Evolutionary conservation across 2,113 vertebrate genomes (phyloP), one percentile per base, ranked within the genome.

Genomic region (Tupaia tana): DNA sequence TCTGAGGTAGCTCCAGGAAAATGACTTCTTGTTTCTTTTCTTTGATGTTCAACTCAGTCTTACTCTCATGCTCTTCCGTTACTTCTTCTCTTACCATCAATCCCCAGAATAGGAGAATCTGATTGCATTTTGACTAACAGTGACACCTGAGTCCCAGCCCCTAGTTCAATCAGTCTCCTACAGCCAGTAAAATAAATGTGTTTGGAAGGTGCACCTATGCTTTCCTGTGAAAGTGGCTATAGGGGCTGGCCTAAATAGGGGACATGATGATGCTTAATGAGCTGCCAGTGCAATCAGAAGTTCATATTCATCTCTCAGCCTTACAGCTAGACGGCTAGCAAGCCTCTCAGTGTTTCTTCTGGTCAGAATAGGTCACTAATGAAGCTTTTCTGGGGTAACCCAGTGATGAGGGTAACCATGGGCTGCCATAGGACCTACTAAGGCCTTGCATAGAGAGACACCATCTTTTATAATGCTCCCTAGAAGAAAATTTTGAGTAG

Each of bases 61-160:
- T 71, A 27, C 25, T 87, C 81, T 67, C 31, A 8, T 59, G 58
- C 31, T 84, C 59, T 80, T 81, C 52, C 6, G 15, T 52, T 22
- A 70, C 81, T 90, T 91, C 6, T 25, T 83, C 59, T 79, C 61
- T 71, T 92, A 27, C 1, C 7, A 90, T 87, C 29, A 58, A 0
- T 58, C 2, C 14, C 43, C 4, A 77, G 13, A 52, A 15, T 25
- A 58, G 20, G 61, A 6, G 3, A 66, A 58, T 59, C 34, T 31
- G 34, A 78, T 71, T 61, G 56, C 20, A 70, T 90, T 95, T 96
- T 64, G 59, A 85, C 3, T 90, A 81, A 90, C 19, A 56, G 43
- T 74, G 27, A 82, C n/a, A 54, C 6, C 31, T 22, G 64, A 78
- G 3, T 43, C 43, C 43, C 43, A 91, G 25, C 7, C 14, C 61